Evolutionary conservation across 2,113 vertebrate genomes (phyloP), one percentile per base, ranked within the genome.

Genomic region (Zonotrichia leucophrys): DNA sequence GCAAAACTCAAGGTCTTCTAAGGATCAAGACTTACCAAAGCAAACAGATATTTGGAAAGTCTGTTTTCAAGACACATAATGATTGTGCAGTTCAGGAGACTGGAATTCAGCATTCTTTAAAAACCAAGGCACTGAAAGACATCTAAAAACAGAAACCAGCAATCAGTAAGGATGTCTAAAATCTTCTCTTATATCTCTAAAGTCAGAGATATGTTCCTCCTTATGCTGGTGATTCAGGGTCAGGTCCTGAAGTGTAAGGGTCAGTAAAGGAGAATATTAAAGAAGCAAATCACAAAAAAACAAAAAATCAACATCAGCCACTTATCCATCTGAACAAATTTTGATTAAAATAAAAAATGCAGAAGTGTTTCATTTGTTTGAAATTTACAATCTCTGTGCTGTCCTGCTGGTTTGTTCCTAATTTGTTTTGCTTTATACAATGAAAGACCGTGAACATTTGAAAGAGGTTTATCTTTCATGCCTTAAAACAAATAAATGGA

Each of bases 361-460:
- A 79, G 27, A 91, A 52, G 49, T 66, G 82, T 90, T 96, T 93
- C 63, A 89, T 63, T 60, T 92, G 60, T 60, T 88, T 49, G 58
- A 91, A 63, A 75, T 66, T 74, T 87, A 79, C 53, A 31, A 3
- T 68, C 47, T 84, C 42, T 75, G 22, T 90, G 47, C 14, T 80
- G 30, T 62, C 89, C 47, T 60, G 23, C 67, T 49, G 33, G 39
- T 83, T 92, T 69, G 39, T 52, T 89, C n/a, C 55, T 5, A 52
- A 31, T 96, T 96, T 91, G 41, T 87, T 95, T 94, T 83, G 35
- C 64, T n/a, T 77, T 94, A 81, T 72, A 25, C 18, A 22, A 39
- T 78, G 56, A 77, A 88, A 92, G 47, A 81, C 22, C 4, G 2
- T n/a, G 44, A 81, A 60, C 25, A 72, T 25, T 55, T 35, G n/a